These are phyloP conservation scores for Epicampocera succincta DNA, from an alignment of 2,888 invertebrate genomes.

Conservation along the genomic window DNA sequence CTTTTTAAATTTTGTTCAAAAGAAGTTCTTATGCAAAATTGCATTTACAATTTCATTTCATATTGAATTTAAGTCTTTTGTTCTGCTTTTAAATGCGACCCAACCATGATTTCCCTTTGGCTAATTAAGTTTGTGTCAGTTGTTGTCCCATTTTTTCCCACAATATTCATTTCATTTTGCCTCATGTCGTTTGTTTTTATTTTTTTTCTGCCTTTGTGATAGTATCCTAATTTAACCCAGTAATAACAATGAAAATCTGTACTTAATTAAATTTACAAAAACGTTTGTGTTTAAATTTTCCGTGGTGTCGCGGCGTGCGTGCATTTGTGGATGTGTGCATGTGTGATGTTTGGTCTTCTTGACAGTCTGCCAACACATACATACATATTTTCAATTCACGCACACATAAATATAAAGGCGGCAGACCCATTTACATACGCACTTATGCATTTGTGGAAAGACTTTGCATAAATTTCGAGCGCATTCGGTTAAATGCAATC, in stretches of 20 bases:
- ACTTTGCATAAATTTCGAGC: constrained; percentile 55
- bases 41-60: not conserved
- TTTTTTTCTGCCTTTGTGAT: not conserved
- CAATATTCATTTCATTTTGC: constrained; percentile 17
- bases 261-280: constrained; percentile 61
- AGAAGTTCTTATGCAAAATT: too few species aligned
- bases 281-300: constrained; percentile 37
- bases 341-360: constrained; percentile 21
- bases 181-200: not conserved
- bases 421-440: not conserved
- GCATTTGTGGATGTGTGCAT: not conserved
- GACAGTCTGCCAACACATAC: constrained; percentile 57
- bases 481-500: constrained; percentile 52
- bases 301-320: not conserved
- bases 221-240: constrained; percentile 46
- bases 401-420: constrained; percentile 7
- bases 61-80: not conserved
- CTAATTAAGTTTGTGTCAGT: constrained; percentile 39
- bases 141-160: not conserved
- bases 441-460: not conserved
- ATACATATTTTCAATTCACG: constrained; percentile 25
- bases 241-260: constrained; percentile 33
- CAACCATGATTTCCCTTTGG: constrained; percentile 15
- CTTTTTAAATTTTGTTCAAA: too few species aligned
- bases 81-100: constrained; percentile 9